Percentiles rank a stretch among this genome's conserved stretches.
Conservation (phyloP, 2,888 invertebrate genomes). For the Philaethria dido region DNA sequence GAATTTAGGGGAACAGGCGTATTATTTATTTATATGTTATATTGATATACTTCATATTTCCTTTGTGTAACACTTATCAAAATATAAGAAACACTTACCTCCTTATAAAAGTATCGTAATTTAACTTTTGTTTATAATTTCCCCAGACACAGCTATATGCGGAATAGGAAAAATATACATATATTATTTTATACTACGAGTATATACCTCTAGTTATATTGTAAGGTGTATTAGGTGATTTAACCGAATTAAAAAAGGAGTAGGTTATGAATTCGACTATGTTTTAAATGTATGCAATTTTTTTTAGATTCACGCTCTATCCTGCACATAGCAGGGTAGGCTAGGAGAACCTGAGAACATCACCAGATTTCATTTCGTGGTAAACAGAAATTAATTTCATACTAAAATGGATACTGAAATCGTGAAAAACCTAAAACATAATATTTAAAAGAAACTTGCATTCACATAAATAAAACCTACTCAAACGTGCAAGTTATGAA, state of each 20-base stretch:
- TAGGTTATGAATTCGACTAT: too few species aligned
- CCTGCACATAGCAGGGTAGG: too few species aligned
- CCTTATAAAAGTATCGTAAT: background rate
- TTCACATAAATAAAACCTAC: constrained; percentile 29
- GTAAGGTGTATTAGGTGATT: too few species aligned
- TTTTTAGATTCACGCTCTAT: too few species aligned
- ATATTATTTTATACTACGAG: background rate
- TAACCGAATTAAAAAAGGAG: too few species aligned
- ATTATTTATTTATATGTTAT: background rate
- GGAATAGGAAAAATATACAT: background rate
- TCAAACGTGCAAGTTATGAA: constrained; percentile 39
- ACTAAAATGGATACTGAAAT: too few species aligned
- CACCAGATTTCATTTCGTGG: too few species aligned
- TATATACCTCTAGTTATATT: too few species aligned
- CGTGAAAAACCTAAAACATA: background rate
- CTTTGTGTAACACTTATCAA: constrained; percentile 24
- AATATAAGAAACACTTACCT: background rate
- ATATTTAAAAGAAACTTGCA: constrained; percentile 14
- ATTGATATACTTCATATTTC: constrained; percentile 14
- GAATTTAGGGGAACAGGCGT: too few species aligned
- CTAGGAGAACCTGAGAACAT: too few species aligned
- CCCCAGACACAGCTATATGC: constrained; percentile 56
- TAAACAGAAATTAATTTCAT: too few species aligned
- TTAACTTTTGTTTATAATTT: constrained; percentile 57
- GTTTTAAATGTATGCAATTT: too few species aligned